Conservation (phyloP, 2,888 invertebrate species). For the Serripes groenlandicus region DNA sequence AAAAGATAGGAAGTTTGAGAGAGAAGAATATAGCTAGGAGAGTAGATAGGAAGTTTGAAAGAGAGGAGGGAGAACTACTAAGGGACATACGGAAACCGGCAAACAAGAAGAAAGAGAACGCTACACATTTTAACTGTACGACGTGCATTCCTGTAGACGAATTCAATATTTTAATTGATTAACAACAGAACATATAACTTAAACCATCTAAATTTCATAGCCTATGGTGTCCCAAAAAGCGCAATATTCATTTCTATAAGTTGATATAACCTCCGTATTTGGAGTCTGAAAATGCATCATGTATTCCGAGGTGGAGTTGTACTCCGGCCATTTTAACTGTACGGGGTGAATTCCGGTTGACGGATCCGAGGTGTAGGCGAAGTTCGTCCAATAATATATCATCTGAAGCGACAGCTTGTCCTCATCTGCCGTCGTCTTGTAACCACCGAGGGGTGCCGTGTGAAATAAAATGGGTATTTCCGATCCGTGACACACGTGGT, state of each 20-base stretch:
- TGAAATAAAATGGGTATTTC: slow-evolving; percentile 80
- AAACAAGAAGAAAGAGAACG: too few relatives aligned
- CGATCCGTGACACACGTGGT: slow-evolving; percentile 80
- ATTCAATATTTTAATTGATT: not conserved
- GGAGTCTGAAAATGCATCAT: slow-evolving; percentile 72
- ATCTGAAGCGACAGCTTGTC: slow-evolving; percentile 67
- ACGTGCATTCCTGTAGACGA: too few relatives aligned
- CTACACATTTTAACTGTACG: too few relatives aligned
- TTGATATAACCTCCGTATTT: slow-evolving; percentile 49
- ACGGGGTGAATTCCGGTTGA: slow-evolving; percentile 61
- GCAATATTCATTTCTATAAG: slow-evolving; percentile 70
- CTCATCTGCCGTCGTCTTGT: slow-evolving; percentile 73
- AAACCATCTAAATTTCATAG: slow-evolving; percentile 66
- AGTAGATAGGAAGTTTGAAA: too few relatives aligned
- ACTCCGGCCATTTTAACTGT: slow-evolving; percentile 70
- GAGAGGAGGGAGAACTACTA: too few relatives aligned
- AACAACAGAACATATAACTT: not conserved
- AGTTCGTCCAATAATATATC: slow-evolving; percentile 82
- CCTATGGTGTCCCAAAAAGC: slow-evolving; percentile 81
- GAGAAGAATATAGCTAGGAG: too few relatives aligned
- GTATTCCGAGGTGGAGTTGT: slow-evolving; percentile 54
- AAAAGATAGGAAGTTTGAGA: too few relatives aligned
- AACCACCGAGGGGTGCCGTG: slow-evolving; percentile 67
- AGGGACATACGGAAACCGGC: too few relatives aligned
- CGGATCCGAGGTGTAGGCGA: slow-evolving; percentile 80